Base-by-base conservation (phyloP, 2,113 vertebrate species). In the Pygoscelis adeliae region DNA sequence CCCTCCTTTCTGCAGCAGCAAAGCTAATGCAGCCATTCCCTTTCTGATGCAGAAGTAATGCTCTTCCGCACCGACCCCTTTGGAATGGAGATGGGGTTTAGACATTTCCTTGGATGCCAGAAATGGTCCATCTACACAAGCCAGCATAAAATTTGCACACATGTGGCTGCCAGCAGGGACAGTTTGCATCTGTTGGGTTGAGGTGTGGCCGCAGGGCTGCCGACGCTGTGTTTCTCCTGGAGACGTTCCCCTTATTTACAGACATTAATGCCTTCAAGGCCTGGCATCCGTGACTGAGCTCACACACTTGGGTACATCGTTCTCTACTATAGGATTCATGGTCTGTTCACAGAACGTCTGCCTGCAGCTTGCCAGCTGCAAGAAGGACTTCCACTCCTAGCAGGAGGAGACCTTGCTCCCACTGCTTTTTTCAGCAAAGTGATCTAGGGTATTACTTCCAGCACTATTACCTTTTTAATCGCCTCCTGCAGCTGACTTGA, bases 151-250 rank as follows among this genome's bases (percentile, higher is more conserved):
- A 81, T 50, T 36, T 63, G 49, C 13, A 27, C 15, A 4, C 7
- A 9, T 1, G 6, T 23, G 22, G 44, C n/a, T 91, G 40, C 36
- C 49, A 83, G 30, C 15, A 63, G 26, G 32, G 53, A 81, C 11
- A 44, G 65, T 80, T 80, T 77, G 5, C 59, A 73, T 49, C 40
- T 70, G 6, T 19, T 62, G 61, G 27, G 12, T 65, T 42, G 59
- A 85, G 22, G 30, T 59, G 32, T 61, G 81, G 49, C 32, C 87
- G 19, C 62, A 59, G 62, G 27, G 44, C 62, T 86, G 61, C 67
- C 0, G 0, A 40, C 14, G 56, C 3, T 25, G 27, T 15, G 4
- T 46, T 79, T 76, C 22, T 61, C 15, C 42, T 15, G 8, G 17
- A 0, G 10, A 20, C 3, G 7, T 62, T 89, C 34, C 6, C 26